Conservation (phyloP, 2,888 invertebrate species). For the Nomada flava region DNA sequence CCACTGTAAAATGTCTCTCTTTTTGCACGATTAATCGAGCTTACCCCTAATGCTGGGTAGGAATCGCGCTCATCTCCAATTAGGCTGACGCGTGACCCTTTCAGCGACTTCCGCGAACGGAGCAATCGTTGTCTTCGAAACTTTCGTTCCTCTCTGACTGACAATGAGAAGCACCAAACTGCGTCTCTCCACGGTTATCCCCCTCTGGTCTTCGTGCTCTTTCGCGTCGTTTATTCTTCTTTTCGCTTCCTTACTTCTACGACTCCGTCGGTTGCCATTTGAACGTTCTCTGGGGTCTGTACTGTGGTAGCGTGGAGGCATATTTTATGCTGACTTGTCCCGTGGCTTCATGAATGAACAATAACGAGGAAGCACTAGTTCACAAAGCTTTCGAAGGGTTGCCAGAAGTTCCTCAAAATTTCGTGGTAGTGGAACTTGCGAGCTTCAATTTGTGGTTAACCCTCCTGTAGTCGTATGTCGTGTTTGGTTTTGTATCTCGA, state of each 20-base stretch:
- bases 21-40: slow-evolving; percentile 44
- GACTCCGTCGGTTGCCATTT: slow-evolving; percentile 19
- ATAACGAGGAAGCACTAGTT: slow-evolving; percentile 45
- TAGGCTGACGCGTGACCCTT: slow-evolving; percentile 44
- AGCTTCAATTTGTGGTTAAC: too few species aligned
- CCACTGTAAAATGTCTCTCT: slow-evolving; percentile 24
- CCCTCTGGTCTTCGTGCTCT: neutral
- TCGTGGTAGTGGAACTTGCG: slow-evolving; percentile 42
- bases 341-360: slow-evolving; percentile 55
- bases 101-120: slow-evolving; percentile 38
- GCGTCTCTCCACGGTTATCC: too few species aligned
- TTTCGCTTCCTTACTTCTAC: neutral
- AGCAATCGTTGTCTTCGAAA: slow-evolving; percentile 62
- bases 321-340: slow-evolving; percentile 60
- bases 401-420: slow-evolving; percentile 16
- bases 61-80: slow-evolving; percentile 51
- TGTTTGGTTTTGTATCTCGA: too few species aligned
- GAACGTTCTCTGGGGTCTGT: slow-evolving; percentile 42
- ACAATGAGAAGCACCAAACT: too few species aligned
- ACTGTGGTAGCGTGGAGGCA: slow-evolving; percentile 29
- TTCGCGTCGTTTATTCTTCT: neutral
- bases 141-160: slow-evolving; percentile 22
- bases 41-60: neutral
- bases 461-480: too few species aligned
- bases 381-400: slow-evolving; percentile 26